These are phyloP conservation scores for Karalla daura DNA, from an alignment of 2,797 vertebrate species.

Conservation along the genomic window DNA sequence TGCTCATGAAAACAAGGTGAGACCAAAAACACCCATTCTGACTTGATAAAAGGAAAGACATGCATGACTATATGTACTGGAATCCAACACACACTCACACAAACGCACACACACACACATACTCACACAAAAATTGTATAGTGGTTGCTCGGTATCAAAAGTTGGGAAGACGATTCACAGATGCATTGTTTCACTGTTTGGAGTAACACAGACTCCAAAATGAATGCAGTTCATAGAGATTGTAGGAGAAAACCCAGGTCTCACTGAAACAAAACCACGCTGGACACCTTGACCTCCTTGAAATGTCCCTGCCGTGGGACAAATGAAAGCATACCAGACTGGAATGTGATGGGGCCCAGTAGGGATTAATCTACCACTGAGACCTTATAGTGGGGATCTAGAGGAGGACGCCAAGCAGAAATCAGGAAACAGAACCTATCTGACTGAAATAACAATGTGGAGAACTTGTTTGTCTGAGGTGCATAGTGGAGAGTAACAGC, in stretches of 20 bases:
- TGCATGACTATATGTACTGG: conserved; percentile 12
- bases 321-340: background rate
- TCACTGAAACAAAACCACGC: background rate
- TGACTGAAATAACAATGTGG: conserved; percentile 9
- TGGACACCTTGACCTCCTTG: background rate
- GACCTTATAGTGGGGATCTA: too few species aligned
- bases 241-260: background rate
- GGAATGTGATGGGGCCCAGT: conserved; percentile 49
- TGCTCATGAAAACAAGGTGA: conserved; percentile 4
- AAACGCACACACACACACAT: too few species aligned
- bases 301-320: too few species aligned
- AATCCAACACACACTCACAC: background rate
- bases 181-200: conserved; percentile 1
- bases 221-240: background rate
- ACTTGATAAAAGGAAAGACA: conserved; percentile 11
- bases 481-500: background rate
- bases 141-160: conserved; percentile 8
- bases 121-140: background rate
- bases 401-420: background rate
- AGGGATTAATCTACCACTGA: background rate
- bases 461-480: background rate
- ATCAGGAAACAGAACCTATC: background rate
- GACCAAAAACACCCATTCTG: background rate
- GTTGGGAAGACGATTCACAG: background rate
- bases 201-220: conserved; percentile 4